Evolutionary conservation across 2,113 vertebrate species (phyloP).

Genomic region (Tragelaphus buxtoni): DNA sequence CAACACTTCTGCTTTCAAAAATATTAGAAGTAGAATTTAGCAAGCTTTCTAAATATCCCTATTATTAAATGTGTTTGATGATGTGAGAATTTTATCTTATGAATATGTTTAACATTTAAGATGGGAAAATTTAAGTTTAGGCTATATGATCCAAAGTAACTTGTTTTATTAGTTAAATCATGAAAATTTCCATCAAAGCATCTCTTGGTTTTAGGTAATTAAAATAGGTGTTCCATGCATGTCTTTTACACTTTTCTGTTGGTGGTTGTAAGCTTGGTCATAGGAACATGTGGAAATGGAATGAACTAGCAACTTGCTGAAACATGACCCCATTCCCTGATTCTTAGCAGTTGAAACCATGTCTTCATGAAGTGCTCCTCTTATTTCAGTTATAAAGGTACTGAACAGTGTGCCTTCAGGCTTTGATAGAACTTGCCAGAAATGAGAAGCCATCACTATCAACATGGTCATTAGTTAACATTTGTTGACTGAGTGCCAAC

Average conservation of each 20-base stretch:
- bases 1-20: neutral
- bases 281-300: neutral
- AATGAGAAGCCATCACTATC: constrained; percentile 23
- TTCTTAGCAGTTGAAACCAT: neutral
- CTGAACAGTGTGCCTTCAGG: neutral
- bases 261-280: neutral
- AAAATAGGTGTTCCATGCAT: neutral
- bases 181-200: neutral
- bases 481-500: constrained; percentile 30
- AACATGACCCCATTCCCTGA: neutral
- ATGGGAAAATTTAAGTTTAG: neutral
- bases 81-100: neutral
- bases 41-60: neutral
- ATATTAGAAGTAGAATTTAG: neutral
- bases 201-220: neutral
- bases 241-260: neutral
- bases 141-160: neutral
- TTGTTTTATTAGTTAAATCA: neutral
- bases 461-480: constrained; percentile 18
- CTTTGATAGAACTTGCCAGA: neutral
- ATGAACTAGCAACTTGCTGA: neutral
- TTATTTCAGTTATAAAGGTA: constrained; percentile 26
- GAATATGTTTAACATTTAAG: neutral
- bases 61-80: neutral
- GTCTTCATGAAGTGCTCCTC: neutral